Evolutionary conservation across 2,797 vertebrate genomes (phyloP), one percentile per base, ranked within the genome.

Genomic region (Geotrypetes seraphini): DNA sequence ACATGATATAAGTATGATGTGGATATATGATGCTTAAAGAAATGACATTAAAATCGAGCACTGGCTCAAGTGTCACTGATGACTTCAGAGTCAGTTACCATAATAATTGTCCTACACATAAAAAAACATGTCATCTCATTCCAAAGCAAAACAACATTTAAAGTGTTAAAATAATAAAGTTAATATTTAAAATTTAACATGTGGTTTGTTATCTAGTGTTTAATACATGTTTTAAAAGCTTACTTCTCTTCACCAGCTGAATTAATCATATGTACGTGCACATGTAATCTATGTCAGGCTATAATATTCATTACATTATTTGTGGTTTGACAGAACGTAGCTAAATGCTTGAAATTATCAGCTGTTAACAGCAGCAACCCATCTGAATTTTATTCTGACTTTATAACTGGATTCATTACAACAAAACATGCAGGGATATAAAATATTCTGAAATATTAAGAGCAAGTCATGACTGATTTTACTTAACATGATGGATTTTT

Each of bases 341-440:
- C 33, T 24, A 24, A 31, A 22, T 49, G 16, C 14, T 36, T 39
- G 28, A 17, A 9, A 12, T 26, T 36, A 60, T 36, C 38, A 50
- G 55, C 36, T 55, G 47, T 37, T 15, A 43, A n/a, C n/a, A n/a
- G 11, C 16, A 35, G 28, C 17, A 47, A 47, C 25, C 44, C 36
- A 26, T 2, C 37, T 28, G 16, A 58, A 51, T 61, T 52, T 39
- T 41, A 63, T 33, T 56, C 24, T 52, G 24, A 5, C 14, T 54
- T 42, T 51, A 43, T 39, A 63, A 50, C 31, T 61, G 39, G 26
- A 57, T 39, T 37, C 16, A 50, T 22, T 43, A 49, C 5, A 20
- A 31, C 36, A 33, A 40, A 28, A 19, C 10, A 28, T 33, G 36
- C 1, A 39, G 18, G 55, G 23, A 39, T 33, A 39, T 10, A 16